Conservation (phyloP, 2,113 vertebrate genomes). For the Sigmodon hispidus region DNA sequence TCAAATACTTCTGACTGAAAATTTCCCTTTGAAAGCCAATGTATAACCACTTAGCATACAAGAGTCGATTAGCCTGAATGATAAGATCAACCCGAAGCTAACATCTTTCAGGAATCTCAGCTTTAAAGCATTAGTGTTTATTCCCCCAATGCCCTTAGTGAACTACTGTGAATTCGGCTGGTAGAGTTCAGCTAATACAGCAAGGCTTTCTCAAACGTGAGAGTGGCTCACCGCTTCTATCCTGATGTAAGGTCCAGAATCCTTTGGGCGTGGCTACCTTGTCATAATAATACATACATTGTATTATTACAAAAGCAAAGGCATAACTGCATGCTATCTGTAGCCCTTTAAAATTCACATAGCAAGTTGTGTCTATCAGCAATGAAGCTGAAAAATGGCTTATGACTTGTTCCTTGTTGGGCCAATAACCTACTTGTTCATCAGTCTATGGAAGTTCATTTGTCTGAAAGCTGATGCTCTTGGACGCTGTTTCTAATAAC, state of each 20-base stretch:
- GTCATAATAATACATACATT: slow-evolving; percentile 1
- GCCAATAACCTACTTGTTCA: neutral
- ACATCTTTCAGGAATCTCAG: slow-evolving; percentile 3
- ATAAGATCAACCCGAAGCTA: neutral
- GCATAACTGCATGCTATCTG: neutral
- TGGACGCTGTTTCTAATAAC: neutral
- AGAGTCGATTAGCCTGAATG: neutral
- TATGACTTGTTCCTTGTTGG: neutral
- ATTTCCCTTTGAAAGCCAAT: slow-evolving; percentile 50
- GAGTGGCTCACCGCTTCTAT: neutral
- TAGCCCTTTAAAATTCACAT: neutral
- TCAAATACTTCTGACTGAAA: slow-evolving; percentile 58
- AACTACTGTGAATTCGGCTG: neutral
- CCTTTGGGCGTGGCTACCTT: neutral
- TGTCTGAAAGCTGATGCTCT: slow-evolving; percentile 20
- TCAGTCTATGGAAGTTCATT: neutral
- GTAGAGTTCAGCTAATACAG: neutral
- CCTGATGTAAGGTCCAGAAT: neutral
- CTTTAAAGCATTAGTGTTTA: neutral
- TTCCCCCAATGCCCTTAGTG: neutral
- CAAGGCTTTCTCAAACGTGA: neutral
- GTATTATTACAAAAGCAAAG: neutral
- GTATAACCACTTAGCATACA: slow-evolving; percentile 11
- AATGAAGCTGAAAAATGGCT: slow-evolving; percentile 34
- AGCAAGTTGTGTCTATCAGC: neutral